These are phyloP conservation scores for Globodera ellingtonae DNA, from an alignment of 1,140 invertebrate species.

Conservation along the genomic window DNA sequence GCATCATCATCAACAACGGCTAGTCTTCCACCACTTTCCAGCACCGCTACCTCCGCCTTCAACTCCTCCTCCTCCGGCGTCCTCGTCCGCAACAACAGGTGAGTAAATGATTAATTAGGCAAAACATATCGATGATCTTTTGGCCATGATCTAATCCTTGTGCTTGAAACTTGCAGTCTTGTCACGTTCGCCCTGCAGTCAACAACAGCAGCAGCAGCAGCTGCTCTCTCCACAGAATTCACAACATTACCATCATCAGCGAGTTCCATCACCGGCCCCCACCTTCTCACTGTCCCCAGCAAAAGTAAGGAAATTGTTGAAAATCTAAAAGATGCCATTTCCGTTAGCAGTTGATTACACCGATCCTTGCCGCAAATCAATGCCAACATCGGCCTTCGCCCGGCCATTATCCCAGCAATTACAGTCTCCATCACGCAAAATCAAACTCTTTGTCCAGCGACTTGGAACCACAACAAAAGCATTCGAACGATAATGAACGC, in stretches of 20 bases:
- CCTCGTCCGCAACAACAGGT: not conserved
- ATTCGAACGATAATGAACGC: not conserved
- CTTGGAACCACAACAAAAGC: not conserved
- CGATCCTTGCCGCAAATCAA: not conserved
- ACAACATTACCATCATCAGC: not conserved
- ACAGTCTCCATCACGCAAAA: constrained; percentile 4
- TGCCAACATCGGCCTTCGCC: not conserved
- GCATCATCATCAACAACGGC: not conserved
- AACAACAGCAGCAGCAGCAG: constrained; percentile 17
- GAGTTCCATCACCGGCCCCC: constrained; percentile 44
- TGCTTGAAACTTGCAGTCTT: not conserved
- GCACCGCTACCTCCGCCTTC: constrained; percentile 8
- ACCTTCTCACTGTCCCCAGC: constrained; percentile 15
- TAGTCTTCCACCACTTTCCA: not conserved
- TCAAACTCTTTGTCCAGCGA: not conserved
- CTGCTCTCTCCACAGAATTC: constrained; percentile 6
- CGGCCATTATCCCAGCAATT: not conserved
- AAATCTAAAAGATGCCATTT: not conserved
- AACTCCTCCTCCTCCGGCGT: constrained; percentile 1
- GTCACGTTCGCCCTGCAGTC: constrained; percentile 11
- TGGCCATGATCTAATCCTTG: too few species aligned
- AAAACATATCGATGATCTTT: too few species aligned
- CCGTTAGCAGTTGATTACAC: not conserved
- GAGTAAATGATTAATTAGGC: too few species aligned
- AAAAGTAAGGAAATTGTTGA: constrained; percentile 19